phyloP scores from a whole-genome alignment of 2,888 invertebrate genomes.

The Rhabditoides inermis region DNA sequence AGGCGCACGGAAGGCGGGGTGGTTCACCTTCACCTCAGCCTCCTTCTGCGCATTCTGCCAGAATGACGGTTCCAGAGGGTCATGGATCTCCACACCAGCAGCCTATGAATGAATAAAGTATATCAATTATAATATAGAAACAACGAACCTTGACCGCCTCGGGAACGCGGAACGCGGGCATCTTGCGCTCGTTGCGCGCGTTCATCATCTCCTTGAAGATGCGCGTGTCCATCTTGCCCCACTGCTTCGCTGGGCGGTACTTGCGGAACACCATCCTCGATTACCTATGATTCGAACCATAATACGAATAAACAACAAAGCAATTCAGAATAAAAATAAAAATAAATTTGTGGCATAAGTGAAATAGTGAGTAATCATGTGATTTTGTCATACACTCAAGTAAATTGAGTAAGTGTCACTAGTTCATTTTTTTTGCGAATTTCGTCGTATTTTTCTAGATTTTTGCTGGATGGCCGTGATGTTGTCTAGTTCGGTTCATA shows the following conservation, averaged over 20 bases:
- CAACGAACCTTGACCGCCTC: constrained; percentile 31
- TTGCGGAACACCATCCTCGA: constrained; percentile 41
- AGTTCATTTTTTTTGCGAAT: too few relatives aligned
- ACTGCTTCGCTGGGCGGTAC: constrained; percentile 38
- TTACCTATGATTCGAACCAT: too few relatives aligned
- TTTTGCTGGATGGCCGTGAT: too few relatives aligned
- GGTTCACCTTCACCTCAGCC: constrained; percentile 9
- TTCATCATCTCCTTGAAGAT: constrained; percentile 43
- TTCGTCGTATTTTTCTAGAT: too few relatives aligned
- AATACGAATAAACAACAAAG: too few relatives aligned
- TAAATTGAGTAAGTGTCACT: too few relatives aligned
- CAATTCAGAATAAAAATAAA: too few relatives aligned
- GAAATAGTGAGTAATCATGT: too few relatives aligned
- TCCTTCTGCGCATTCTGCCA: constrained; percentile 8
- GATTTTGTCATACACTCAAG: too few relatives aligned
- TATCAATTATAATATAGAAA: neutral
- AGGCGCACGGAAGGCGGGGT: constrained; percentile 19
- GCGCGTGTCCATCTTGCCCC: constrained; percentile 41
- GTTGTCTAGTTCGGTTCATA: too few relatives aligned
- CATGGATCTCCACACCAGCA: constrained; percentile 30
- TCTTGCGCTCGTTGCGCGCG: constrained; percentile 28
- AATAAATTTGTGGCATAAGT: too few relatives aligned
- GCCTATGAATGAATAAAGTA: constrained; percentile 5
- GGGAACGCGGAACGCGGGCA: constrained; percentile 33
- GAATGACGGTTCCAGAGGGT: constrained; percentile 30